phyloP scores from a whole-genome alignment of 2,888 invertebrate genomes.

The Ectropis crepuscularia region DNA sequence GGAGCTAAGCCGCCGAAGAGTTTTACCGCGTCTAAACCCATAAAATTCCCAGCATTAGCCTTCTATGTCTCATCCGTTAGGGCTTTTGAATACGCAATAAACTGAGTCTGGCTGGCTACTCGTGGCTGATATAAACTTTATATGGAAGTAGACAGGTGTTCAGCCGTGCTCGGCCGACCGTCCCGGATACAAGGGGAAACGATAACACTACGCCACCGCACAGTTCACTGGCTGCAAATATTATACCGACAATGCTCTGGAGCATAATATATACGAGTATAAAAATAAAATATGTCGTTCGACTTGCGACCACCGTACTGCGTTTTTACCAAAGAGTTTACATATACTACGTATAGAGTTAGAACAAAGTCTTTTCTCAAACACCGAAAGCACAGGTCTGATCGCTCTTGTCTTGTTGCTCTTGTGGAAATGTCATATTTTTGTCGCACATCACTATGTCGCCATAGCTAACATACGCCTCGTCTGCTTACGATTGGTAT shows the following conservation, averaged over 20 bases:
- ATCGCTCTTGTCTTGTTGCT: no score
- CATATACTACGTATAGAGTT: no score
- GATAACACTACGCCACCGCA: conserved; percentile 58
- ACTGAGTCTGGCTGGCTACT: conserved; percentile 3
- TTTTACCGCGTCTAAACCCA: not conserved
- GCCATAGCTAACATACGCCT: no score
- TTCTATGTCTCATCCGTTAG: conserved; percentile 17
- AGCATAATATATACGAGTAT: no score
- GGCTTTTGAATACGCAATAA: conserved; percentile 20
- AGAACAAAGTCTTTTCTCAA: no score
- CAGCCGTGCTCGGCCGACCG: conserved; percentile 64
- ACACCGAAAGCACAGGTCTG: no score
- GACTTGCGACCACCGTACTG: no score
- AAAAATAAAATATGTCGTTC: no score
- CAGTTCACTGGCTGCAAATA: conserved; percentile 56
- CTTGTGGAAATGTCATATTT: no score
- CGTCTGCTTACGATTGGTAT: no score
- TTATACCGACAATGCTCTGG: conserved; percentile 41
- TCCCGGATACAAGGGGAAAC: conserved; percentile 61
- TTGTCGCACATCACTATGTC: no score
- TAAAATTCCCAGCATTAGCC: conserved; percentile 9
- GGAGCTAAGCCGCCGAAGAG: not conserved
- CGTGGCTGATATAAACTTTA: conserved; percentile 28
- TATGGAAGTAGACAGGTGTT: conserved; percentile 68
- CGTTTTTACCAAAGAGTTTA: no score